These are phyloP conservation scores for Hirtodrosophila confusa DNA, from an alignment of 2,888 invertebrate genomes.

Conservation along the genomic window DNA sequence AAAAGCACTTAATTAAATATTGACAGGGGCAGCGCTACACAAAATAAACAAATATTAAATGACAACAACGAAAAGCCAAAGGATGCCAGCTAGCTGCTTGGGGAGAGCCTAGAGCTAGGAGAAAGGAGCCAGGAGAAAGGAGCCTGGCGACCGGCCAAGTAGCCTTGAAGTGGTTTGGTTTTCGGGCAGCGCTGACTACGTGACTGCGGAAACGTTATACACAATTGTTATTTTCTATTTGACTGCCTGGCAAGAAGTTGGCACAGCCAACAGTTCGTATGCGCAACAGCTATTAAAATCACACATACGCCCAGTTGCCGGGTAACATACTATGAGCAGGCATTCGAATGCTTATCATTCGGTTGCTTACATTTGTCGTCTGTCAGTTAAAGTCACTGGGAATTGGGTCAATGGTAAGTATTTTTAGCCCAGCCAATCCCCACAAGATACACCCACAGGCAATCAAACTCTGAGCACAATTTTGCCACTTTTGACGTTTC, in stretches of 20 bases:
- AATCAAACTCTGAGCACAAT: constrained; percentile 10
- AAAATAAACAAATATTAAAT: constrained; percentile 40
- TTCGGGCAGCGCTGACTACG: constrained; percentile 19
- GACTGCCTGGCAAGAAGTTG: constrained; percentile 13
- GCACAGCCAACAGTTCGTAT: constrained; percentile 28
- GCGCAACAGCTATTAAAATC: constrained; percentile 67
- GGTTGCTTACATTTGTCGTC: constrained; percentile 42
- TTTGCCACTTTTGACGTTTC: constrained; percentile 14
- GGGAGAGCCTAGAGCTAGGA: not conserved
- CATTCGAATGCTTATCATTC: constrained; percentile 11
- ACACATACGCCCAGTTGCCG: constrained; percentile 53
- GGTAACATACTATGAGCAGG: not conserved
- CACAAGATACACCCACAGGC: constrained; percentile 27
- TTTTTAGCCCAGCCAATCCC: constrained; percentile 51
- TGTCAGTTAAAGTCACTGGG: constrained; percentile 56
- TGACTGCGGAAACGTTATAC: constrained; percentile 35
- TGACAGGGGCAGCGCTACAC: constrained; percentile 14
- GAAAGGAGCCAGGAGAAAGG: no score
- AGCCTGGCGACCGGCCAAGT: no score
- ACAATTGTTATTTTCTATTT: constrained; percentile 56
- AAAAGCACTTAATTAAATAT: constrained; percentile 47
- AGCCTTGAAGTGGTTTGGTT: constrained; percentile 2
- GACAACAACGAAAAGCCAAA: constrained; percentile 8
- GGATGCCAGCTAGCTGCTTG: not conserved
- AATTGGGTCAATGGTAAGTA: constrained; percentile 72